A percentile compares a stretch with the other conserved stretches of the same genome.
Conservation (phyloP, 2,888 invertebrate species). For the Melanargia galathea region DNA sequence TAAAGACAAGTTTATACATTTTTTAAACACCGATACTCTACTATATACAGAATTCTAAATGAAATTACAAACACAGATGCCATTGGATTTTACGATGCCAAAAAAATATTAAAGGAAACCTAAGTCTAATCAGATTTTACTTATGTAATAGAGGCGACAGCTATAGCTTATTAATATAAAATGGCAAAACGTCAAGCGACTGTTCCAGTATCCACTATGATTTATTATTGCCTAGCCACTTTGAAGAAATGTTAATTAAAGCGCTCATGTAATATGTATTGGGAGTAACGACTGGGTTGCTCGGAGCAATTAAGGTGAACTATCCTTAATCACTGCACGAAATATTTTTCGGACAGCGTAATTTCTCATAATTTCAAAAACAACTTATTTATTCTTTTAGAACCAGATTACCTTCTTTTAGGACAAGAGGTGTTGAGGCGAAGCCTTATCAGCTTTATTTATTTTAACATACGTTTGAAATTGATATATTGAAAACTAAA, state of each 20-base stretch:
- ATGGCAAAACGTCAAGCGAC: constrained; percentile 35
- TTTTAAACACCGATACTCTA: constrained; percentile 47
- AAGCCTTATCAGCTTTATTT: too few species aligned
- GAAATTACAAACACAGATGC: constrained; percentile 55
- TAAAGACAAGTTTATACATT: constrained; percentile 51
- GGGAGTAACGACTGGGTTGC: constrained; percentile 9
- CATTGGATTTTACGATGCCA: constrained; percentile 26
- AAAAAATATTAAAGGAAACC: constrained; percentile 38
- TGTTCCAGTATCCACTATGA: constrained; percentile 6
- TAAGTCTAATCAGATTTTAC: constrained; percentile 55
- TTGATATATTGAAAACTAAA: too few species aligned
- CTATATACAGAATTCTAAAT: constrained; percentile 60
- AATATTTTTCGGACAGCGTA: constrained; percentile 19
- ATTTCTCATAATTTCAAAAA: constrained; percentile 17
- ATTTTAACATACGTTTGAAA: too few species aligned
- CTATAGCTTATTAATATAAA: constrained; percentile 31
- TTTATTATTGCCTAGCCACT: constrained; percentile 18
- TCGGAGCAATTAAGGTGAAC: constrained; percentile 16
- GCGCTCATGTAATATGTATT: constrained; percentile 26
- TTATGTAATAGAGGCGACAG: constrained; percentile 28
- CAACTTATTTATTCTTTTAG: not conserved
- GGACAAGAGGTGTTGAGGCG: too few species aligned
- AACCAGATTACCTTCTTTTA: too few species aligned
- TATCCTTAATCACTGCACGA: constrained; percentile 51
- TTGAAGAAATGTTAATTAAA: constrained; percentile 16